phyloP scores from a whole-genome alignment of 2,888 invertebrate species.

The Dastarcus helophoroides region DNA sequence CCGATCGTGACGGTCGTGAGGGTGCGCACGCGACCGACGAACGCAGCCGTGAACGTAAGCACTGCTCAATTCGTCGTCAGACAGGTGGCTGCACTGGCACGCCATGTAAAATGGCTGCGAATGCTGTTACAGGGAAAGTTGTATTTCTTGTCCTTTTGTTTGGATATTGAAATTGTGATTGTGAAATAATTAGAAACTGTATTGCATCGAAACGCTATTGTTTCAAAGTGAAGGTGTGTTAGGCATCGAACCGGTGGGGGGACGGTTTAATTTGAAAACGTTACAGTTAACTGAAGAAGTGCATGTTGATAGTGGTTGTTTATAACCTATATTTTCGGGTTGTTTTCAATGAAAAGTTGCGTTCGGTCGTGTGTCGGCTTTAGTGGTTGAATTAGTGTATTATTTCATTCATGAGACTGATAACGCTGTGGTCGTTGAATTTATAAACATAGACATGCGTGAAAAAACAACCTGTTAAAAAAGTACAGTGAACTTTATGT shows the following conservation, averaged over 20 bases:
- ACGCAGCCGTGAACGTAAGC: conserved; percentile 23
- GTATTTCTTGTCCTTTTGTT: conserved; percentile 18
- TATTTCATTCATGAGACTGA: conserved; percentile 1
- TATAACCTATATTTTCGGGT: background rate
- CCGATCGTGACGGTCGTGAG: too few relatives aligned
- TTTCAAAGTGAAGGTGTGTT: conserved; percentile 18
- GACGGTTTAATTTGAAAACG: background rate
- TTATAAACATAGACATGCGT: conserved; percentile 12
- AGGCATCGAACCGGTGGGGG: conserved; percentile 5
- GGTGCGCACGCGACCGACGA: conserved; percentile 22
- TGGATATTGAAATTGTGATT: conserved; percentile 20
- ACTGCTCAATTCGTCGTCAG: conserved; percentile 32
- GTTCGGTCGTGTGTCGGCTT: too few relatives aligned
- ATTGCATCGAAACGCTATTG: conserved; percentile 19
- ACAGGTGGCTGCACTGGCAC: conserved; percentile 38
- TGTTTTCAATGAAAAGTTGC: too few relatives aligned
- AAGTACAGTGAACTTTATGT: conserved; percentile 31
- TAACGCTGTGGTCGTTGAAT: conserved; percentile 8
- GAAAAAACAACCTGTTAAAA: conserved; percentile 31
- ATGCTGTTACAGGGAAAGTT: conserved; percentile 27
- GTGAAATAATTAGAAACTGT: conserved; percentile 24
- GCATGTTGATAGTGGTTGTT: background rate
- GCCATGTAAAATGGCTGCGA: conserved; percentile 36
- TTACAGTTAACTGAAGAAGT: background rate
- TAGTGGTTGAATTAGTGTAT: too few relatives aligned